Conservation (phyloP, 1,140 invertebrate genomes). For the Aphis craccivora region DNA sequence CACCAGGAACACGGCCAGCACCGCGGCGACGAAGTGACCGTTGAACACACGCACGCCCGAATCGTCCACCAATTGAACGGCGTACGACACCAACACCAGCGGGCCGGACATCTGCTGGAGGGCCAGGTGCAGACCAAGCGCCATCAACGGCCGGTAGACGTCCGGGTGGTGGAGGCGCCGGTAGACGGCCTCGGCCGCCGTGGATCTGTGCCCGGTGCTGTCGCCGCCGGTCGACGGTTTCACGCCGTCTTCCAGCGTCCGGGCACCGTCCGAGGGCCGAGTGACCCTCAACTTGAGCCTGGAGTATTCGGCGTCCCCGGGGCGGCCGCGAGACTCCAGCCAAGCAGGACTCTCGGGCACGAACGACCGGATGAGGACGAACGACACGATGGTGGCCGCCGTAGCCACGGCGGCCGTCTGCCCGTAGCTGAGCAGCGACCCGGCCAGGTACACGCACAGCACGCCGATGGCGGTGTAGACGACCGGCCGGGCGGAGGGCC, state of each 20-base stretch:
- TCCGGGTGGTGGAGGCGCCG: constrained; percentile 59
- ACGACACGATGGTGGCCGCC: constrained; percentile 63
- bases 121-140: constrained; percentile 67
- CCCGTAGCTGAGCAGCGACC: constrained; percentile 66
- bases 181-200: neutral
- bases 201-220: neutral
- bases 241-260: neutral
- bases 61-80: constrained; percentile 68
- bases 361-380: constrained; percentile 62
- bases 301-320: constrained; percentile 62
- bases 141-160: constrained; percentile 66
- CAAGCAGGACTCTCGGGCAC: constrained; percentile 71
- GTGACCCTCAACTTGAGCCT: constrained; percentile 58
- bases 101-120: constrained; percentile 70
- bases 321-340: constrained; percentile 61
- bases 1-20: constrained; percentile 66
- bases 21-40: constrained; percentile 63
- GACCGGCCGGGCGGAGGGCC: constrained; percentile 60
- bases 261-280: too few relatives aligned
- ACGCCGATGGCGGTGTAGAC: constrained; percentile 64
- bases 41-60: constrained; percentile 66
- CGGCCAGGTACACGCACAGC: constrained; percentile 61
- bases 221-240: neutral
- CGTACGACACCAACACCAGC: constrained; percentile 75
- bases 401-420: constrained; percentile 66